Base-by-base conservation (phyloP, 2,113 vertebrate genomes). In the Egretta garzetta region DNA sequence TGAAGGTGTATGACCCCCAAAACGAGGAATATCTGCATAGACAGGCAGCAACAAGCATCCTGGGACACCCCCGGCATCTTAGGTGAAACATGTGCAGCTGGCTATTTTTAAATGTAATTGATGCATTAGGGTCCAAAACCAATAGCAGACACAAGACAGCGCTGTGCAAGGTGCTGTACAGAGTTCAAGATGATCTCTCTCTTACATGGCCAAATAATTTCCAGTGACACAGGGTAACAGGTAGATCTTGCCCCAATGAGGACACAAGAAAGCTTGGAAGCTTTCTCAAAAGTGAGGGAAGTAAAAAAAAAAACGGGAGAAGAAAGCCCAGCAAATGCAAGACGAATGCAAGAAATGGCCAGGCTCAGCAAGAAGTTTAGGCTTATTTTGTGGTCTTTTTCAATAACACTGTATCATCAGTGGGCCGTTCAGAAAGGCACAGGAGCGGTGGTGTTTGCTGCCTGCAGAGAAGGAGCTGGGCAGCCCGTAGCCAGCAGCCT, bases 51-150 rank as follows among this genome's bases (percentile, higher is more conserved):
- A 4, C 37, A 77, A 63, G 52, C 24, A 15, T 6, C 26, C n/a
- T 43, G 14, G 33, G n/a, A 60, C 26, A 35, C 4, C 16, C 18
- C 33, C 16, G 12, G 17, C 52, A 62, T 39, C 49, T 47, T 32
- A 74, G 32, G 30, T 64, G 72, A 83, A 79, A 73, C 0, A 0
- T 5, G 16, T 73, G 62, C 3, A 28, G 10, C 1, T 73, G 39
- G 10, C 2, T 37, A 1, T 3, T 68, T 81, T 85, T 13, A 7
- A 15, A 30, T 37, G n/a, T 28, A 64, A 43, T 18, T 39, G 24
- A 52, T 50, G 56, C 13, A 3, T 37, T 15, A 15, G 30, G 24
- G 33, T 41, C 19, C 63, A 76, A 81, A 56, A 2, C 39, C 80
- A 70, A 12, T 3, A 60, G 63, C n/a, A 90, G 37, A n/a, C 35